Evolutionary conservation across 2,888 invertebrate species (phyloP).

Genomic region (Rosalia funebris): DNA sequence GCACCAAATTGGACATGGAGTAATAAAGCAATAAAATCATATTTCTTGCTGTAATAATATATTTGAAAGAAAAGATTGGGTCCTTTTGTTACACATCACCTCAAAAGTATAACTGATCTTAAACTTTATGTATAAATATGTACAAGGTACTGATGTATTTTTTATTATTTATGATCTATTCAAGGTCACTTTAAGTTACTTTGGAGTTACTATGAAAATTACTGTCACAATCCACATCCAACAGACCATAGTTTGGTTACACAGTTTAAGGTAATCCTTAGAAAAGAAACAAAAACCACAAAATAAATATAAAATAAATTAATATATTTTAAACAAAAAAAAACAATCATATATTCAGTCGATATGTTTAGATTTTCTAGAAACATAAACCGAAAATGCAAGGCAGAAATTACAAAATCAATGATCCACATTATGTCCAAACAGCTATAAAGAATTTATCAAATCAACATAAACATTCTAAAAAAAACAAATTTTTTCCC

Average conservation of each 20-base stretch:
- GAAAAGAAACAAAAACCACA: constrained; percentile 48
- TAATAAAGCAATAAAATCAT: constrained; percentile 4
- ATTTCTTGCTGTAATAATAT: constrained; percentile 50
- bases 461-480: constrained; percentile 31
- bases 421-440: constrained; percentile 24
- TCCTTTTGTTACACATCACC: constrained; percentile 61
- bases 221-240: constrained; percentile 29
- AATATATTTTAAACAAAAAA: constrained; percentile 59
- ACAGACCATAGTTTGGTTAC: constrained; percentile 56
- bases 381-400: constrained; percentile 35
- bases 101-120: constrained; percentile 57
- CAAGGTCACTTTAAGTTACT: constrained; percentile 63
- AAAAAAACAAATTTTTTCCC: constrained; percentile 27
- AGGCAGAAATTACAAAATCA: constrained; percentile 29
- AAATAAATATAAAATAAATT: constrained; percentile 59
- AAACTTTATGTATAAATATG: constrained; percentile 56
- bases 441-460: constrained; percentile 30
- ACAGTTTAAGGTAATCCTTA: constrained; percentile 27
- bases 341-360: constrained; percentile 58
- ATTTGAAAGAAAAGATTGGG: constrained; percentile 55
- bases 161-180: constrained; percentile 57
- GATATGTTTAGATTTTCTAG: constrained; percentile 48
- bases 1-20: not conserved
- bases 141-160: constrained; percentile 62
- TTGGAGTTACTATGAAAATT: constrained; percentile 53